These are phyloP conservation scores for Tetragnatha montana DNA, from an alignment of 2,888 invertebrate species.

Conservation along the genomic window DNA sequence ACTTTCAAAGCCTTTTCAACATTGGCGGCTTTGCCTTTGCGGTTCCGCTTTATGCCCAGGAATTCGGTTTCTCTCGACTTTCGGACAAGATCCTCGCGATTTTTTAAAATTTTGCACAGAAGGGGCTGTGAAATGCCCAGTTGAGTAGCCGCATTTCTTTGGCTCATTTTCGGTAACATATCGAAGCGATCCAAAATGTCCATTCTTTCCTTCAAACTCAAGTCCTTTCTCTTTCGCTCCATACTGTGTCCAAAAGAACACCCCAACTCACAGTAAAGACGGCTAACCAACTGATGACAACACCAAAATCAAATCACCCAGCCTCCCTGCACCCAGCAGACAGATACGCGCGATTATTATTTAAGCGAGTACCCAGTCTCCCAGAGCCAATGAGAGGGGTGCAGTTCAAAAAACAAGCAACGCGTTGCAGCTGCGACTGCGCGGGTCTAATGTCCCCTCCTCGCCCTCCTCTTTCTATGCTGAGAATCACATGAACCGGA, in stretches of 20 bases:
- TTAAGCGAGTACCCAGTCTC: too few species aligned
- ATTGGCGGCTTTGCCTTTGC: constrained; percentile 13
- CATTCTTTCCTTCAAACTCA: constrained; percentile 27
- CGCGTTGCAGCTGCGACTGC: too few species aligned
- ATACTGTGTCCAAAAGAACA: neutral
- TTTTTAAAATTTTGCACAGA: constrained; percentile 32
- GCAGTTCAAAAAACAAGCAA: too few species aligned
- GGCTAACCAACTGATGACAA: too few species aligned
- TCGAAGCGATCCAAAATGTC: constrained; percentile 36
- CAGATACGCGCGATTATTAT: too few species aligned
- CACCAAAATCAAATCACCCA: too few species aligned
- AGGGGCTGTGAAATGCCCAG: constrained; percentile 21
- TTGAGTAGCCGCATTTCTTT: constrained; percentile 18
- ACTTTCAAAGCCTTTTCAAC: constrained; percentile 18
- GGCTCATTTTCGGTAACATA: constrained; percentile 32
- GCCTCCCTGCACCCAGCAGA: too few species aligned
- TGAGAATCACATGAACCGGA: too few species aligned
- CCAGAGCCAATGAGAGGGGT: too few species aligned
- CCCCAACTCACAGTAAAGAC: too few species aligned
- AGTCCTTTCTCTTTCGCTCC: constrained; percentile 7
- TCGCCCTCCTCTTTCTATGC: too few species aligned
- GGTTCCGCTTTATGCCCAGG: constrained; percentile 14
- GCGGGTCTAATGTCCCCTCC: too few species aligned
- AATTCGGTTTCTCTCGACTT: neutral
- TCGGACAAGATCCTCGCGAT: constrained; percentile 4